Evolutionary conservation across 2,888 invertebrate genomes (phyloP).

Genomic region (Pterostichus madidus): DNA sequence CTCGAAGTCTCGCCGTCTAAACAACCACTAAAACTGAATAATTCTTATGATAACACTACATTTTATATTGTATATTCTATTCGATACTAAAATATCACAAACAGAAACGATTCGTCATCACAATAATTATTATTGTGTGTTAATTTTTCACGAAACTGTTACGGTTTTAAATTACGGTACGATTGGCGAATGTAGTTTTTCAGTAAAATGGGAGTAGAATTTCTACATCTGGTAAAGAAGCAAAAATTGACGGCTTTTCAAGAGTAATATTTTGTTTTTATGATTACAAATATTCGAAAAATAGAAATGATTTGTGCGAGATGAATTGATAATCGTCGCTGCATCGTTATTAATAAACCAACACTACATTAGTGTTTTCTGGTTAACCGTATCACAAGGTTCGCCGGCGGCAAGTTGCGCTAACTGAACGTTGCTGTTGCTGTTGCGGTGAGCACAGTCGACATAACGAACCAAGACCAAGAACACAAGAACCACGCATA

Average conservation of each 20-base stretch:
- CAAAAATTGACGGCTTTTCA: not conserved
- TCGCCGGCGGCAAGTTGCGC: not conserved
- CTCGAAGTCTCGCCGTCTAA: constrained; percentile 56
- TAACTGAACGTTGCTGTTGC: not conserved
- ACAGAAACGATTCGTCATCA: not conserved
- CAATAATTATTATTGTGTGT: constrained; percentile 2
- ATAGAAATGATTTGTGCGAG: no score
- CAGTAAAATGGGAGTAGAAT: no score
- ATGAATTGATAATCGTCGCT: not conserved
- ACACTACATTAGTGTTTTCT: constrained; percentile 26
- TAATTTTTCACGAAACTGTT: constrained; percentile 11
- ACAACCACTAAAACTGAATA: constrained; percentile 63
- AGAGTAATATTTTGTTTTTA: not conserved
- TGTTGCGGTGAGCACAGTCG: not conserved
- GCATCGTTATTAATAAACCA: not conserved
- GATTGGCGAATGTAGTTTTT: no score
- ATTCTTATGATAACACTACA: constrained; percentile 61
- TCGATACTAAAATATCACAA: not conserved
- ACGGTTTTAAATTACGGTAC: constrained; percentile 5
- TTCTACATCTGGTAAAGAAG: no score
- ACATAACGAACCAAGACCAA: constrained; percentile 37
- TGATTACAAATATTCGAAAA: no score
- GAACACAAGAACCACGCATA: constrained; percentile 18
- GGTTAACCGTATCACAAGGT: not conserved
- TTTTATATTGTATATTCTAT: constrained; percentile 41